phyloP scores from a whole-genome alignment of 2,797 vertebrate genomes.

The Nannoperca australis region DNA sequence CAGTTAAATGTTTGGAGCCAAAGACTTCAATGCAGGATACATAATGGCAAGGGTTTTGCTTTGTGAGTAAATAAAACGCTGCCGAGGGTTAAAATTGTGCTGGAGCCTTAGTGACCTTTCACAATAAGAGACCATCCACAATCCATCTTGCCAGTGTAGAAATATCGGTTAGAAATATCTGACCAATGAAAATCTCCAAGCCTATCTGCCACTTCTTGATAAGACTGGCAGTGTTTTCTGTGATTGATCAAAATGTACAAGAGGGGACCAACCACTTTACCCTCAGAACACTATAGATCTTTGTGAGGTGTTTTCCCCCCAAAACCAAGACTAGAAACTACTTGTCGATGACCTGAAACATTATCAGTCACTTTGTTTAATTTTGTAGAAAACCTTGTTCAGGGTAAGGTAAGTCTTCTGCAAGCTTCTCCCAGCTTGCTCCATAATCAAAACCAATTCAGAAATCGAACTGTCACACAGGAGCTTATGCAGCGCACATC shows the following conservation, averaged over 20 bases:
- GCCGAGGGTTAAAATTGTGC: neutral
- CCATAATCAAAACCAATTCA: slow-evolving; percentile 75
- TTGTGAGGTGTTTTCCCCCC: neutral
- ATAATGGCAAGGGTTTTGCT: slow-evolving; percentile 43
- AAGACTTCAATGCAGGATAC: slow-evolving; percentile 32
- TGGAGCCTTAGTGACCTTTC: slow-evolving; percentile 18
- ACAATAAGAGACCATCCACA: slow-evolving; percentile 10
- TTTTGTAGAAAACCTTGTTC: slow-evolving; percentile 2
- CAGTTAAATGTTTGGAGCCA: slow-evolving; percentile 53
- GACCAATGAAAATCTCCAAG: slow-evolving; percentile 7
- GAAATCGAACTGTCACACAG: slow-evolving; percentile 78
- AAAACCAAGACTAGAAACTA: slow-evolving; percentile 54
- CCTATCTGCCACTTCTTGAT: neutral
- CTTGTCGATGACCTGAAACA: slow-evolving; percentile 37
- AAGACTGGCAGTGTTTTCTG: neutral
- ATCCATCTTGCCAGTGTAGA: slow-evolving; percentile 11
- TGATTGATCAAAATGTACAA: slow-evolving; percentile 18
- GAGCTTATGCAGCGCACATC: slow-evolving; percentile 72
- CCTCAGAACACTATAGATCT: neutral
- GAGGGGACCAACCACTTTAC: neutral
- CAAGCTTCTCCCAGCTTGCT: slow-evolving; percentile 45
- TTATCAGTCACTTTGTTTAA: slow-evolving; percentile 22
- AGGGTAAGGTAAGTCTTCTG: slow-evolving; percentile 36
- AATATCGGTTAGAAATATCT: slow-evolving; percentile 8
- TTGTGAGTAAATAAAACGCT: slow-evolving; percentile 42